These are phyloP conservation scores for Thecophora atra DNA, from an alignment of 2,888 invertebrate species.

Conservation along the genomic window DNA sequence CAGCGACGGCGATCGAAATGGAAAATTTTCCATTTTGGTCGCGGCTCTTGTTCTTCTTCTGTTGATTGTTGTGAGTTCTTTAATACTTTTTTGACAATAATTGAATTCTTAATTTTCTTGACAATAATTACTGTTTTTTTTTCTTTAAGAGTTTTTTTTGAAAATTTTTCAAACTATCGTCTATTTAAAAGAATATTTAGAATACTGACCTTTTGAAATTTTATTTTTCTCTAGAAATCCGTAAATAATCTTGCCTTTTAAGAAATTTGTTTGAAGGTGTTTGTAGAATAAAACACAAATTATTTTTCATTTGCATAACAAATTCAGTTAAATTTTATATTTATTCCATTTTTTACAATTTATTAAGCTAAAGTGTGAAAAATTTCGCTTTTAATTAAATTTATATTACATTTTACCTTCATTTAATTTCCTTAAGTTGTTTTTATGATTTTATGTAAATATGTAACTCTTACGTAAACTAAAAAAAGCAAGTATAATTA, in stretches of 20 bases:
- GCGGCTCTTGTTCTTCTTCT: no score
- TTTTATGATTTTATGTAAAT: conserved; percentile 54
- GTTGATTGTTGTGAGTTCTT: no score
- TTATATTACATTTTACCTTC: conserved; percentile 47
- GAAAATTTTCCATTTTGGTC: no score
- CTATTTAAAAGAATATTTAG: background rate
- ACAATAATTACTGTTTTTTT: background rate
- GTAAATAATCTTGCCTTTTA: background rate
- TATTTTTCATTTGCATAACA: conserved; percentile 66
- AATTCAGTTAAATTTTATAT: conserved; percentile 66
- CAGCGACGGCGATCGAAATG: no score
- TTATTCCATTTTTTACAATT: conserved; percentile 65
- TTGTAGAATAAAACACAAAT: conserved; percentile 33
- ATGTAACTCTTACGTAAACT: conserved; percentile 61
- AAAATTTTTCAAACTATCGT: background rate
- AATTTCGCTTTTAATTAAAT: conserved; percentile 61
- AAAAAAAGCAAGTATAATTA: conserved; percentile 56
- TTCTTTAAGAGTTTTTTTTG: background rate
- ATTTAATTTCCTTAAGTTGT: conserved; percentile 50
- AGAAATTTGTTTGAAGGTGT: background rate
- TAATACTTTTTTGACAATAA: no score
- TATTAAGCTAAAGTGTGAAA: conserved; percentile 67
- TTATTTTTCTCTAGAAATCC: background rate
- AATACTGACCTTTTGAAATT: background rate
- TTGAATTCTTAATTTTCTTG: no score